A percentile compares a stretch with the other conserved stretches of the same genome.
phyloP scores from a whole-genome alignment of 2,797 vertebrate species.

The Spondyliosoma cantharus region DNA sequence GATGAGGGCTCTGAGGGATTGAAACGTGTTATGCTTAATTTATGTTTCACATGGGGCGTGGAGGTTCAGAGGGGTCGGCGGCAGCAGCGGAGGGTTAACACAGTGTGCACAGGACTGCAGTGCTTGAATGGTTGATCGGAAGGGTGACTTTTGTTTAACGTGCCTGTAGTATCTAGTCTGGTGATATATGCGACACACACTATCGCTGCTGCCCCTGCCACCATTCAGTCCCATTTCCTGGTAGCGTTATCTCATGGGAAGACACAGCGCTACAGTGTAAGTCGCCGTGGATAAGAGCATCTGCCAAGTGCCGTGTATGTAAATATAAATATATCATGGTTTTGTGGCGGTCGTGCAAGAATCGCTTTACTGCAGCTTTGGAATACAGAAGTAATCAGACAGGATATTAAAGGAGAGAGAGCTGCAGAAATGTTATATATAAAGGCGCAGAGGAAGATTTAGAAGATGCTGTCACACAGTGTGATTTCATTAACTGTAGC shows the following conservation, averaged over 20 bases:
- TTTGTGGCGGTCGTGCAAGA: slow-evolving; percentile 23
- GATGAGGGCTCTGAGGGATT: slow-evolving; percentile 25
- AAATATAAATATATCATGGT: slow-evolving; percentile 42
- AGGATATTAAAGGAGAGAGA: slow-evolving; percentile 32
- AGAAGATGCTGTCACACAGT: slow-evolving; percentile 7
- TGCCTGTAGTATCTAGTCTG: neutral
- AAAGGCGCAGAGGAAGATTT: slow-evolving; percentile 15
- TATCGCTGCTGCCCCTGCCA: slow-evolving; percentile 3
- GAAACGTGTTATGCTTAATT: slow-evolving; percentile 39
- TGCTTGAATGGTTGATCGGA: slow-evolving; percentile 27
- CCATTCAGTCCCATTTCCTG: slow-evolving; percentile 33
- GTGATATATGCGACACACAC: slow-evolving; percentile 10
- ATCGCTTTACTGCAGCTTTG: slow-evolving; percentile 31
- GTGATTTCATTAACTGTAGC: slow-evolving; percentile 4
- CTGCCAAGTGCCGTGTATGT: slow-evolving; percentile 32
- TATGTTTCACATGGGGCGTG: slow-evolving; percentile 40
- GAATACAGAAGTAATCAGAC: slow-evolving; percentile 38
- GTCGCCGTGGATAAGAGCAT: slow-evolving; percentile 29
- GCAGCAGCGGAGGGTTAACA: neutral
- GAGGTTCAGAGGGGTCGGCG: slow-evolving; percentile 8
- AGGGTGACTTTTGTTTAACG: slow-evolving; percentile 17
- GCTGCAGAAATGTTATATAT: too few relatives aligned
- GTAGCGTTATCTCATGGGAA: slow-evolving; percentile 22
- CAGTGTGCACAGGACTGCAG: neutral
- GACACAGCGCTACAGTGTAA: slow-evolving; percentile 7